phyloP scores from a whole-genome alignment of 1,140 invertebrate genomes.

The Nasonia longicornis region DNA sequence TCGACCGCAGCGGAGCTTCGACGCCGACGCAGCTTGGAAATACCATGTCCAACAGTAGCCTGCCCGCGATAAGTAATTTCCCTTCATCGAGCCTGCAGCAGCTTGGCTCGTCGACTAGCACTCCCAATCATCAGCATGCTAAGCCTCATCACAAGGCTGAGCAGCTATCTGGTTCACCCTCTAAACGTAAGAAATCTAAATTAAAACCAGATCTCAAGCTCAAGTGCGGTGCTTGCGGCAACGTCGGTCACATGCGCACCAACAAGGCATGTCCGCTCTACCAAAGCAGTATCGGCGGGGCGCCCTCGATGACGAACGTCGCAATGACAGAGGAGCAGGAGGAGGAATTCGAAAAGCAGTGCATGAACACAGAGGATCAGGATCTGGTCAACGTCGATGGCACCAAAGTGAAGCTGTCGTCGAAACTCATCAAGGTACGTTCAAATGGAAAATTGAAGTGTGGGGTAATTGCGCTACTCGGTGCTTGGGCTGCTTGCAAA shows the following conservation, averaged over 20 bases:
- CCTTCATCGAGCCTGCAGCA: slow-evolving; percentile 53
- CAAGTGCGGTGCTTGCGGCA: slow-evolving; percentile 96
- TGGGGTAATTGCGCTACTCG: background rate
- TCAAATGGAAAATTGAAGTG: background rate
- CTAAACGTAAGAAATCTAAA: slow-evolving; percentile 82
- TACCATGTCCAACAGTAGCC: slow-evolving; percentile 50
- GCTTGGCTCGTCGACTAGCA: slow-evolving; percentile 37
- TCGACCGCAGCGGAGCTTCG: slow-evolving; percentile 52
- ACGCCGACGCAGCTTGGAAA: slow-evolving; percentile 32
- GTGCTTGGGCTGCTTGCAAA: background rate
- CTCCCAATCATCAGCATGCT: slow-evolving; percentile 22
- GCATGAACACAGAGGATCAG: slow-evolving; percentile 80
- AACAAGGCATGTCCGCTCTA: slow-evolving; percentile 97
- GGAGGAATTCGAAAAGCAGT: slow-evolving; percentile 82
- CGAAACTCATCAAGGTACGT: slow-evolving; percentile 83
- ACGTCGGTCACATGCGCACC: slow-evolving; percentile 87
- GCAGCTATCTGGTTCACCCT: slow-evolving; percentile 69
- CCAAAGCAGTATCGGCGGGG: slow-evolving; percentile 74
- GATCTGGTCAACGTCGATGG: slow-evolving; percentile 94
- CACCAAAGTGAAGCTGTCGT: slow-evolving; percentile 86
- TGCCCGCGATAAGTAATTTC: slow-evolving; percentile 44
- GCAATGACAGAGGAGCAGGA: slow-evolving; percentile 86
- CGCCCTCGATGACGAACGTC: slow-evolving; percentile 75
- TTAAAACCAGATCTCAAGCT: slow-evolving; percentile 91
- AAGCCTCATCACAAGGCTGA: slow-evolving; percentile 64